Conservation (phyloP, 1,140 invertebrate genomes). For the Apis laboriosa region DNA sequence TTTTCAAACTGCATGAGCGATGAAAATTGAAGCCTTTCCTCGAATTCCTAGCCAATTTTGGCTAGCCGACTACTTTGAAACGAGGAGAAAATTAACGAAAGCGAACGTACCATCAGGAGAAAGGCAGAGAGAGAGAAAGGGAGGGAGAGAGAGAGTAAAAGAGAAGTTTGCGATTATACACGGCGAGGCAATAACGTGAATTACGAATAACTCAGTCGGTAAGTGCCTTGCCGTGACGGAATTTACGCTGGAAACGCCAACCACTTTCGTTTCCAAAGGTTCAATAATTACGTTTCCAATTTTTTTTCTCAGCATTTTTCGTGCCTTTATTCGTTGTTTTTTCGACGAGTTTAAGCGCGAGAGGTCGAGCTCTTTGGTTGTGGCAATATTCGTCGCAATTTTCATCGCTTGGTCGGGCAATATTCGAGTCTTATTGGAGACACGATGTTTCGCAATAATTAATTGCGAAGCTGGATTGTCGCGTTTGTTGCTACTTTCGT, state of each 20-base stretch:
- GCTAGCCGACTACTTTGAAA: not conserved
- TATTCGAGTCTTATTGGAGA: constrained; percentile 26
- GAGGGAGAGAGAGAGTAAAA: not conserved
- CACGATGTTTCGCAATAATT: constrained; percentile 7
- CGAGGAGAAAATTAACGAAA: constrained; percentile 4
- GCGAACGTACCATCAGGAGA: not conserved
- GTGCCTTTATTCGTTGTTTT: not conserved
- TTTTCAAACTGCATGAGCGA: not conserved
- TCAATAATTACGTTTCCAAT: constrained; percentile 19
- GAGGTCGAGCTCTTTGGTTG: not conserved
- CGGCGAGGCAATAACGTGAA: constrained; percentile 16
- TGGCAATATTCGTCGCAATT: constrained; percentile 12
- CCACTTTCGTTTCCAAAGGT: not conserved
- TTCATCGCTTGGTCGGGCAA: not conserved
- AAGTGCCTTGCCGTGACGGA: not conserved
- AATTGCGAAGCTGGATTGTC: constrained; percentile 25
- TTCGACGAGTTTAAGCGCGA: too few species aligned
- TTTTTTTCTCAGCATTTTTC: not conserved
- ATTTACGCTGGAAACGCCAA: constrained; percentile 3
- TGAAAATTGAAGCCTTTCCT: not conserved
- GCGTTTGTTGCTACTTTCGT: not conserved
- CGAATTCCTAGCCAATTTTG: constrained; percentile 1
- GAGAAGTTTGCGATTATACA: constrained; percentile 14
- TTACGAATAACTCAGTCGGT: not conserved
- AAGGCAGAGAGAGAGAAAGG: not conserved